phyloP scores from a whole-genome alignment of 2,113 vertebrate genomes.

The Ptilonorhynchus violaceus region DNA sequence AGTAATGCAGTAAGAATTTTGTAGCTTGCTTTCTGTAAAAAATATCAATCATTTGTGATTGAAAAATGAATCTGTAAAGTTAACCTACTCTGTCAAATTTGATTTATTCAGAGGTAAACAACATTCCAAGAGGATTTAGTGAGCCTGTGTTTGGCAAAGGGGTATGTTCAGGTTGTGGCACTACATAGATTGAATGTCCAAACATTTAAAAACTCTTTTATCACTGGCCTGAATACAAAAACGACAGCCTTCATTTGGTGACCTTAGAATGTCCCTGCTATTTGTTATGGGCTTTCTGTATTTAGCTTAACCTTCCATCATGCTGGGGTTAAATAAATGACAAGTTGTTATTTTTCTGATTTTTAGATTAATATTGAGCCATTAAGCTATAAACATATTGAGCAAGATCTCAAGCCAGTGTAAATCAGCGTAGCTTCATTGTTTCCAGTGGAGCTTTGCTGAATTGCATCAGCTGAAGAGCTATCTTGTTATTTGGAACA shows the following conservation, averaged over 20 bases:
- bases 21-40: slow-evolving; percentile 74
- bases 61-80: slow-evolving; percentile 80
- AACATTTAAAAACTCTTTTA: slow-evolving; percentile 79
- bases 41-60: slow-evolving; percentile 77
- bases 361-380: slow-evolving; percentile 73
- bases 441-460: slow-evolving; percentile 25
- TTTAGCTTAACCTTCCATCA: slow-evolving; percentile 74
- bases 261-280: slow-evolving; percentile 75
- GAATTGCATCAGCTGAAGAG: slow-evolving; percentile 19
- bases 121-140: slow-evolving; percentile 81
- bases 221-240: slow-evolving; percentile 75
- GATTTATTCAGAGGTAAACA: slow-evolving; percentile 82
- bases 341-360: slow-evolving; percentile 75
- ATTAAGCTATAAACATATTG: slow-evolving; percentile 72
- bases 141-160: slow-evolving; percentile 76
- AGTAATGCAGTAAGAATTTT: slow-evolving; percentile 68
- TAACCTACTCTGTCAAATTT: slow-evolving; percentile 79
- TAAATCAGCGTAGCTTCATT: slow-evolving; percentile 40
- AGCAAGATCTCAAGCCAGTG: slow-evolving; percentile 45
- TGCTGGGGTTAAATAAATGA: slow-evolving; percentile 72
- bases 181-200: slow-evolving; percentile 78
- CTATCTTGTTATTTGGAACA: slow-evolving; percentile 15
- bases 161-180: slow-evolving; percentile 75
- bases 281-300: slow-evolving; percentile 73
- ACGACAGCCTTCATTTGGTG: slow-evolving; percentile 76